These are phyloP conservation scores for Darevskia mixta DNA, from an alignment of 2,797 vertebrate genomes.

Conservation along the genomic window DNA sequence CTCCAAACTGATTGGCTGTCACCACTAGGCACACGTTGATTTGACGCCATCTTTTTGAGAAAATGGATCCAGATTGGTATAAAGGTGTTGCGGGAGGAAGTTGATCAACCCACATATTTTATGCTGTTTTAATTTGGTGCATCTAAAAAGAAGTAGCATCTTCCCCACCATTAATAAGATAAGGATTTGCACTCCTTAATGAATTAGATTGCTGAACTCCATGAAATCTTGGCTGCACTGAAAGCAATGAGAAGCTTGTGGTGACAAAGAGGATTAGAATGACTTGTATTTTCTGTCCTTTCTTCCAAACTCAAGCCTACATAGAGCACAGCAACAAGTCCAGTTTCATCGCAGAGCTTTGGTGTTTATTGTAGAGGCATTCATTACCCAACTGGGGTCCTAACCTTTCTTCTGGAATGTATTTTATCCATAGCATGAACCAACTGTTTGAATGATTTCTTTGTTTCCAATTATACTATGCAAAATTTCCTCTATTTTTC, in stretches of 20 bases:
- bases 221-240: background rate
- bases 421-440: slow-evolving; percentile 46
- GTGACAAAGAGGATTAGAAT: slow-evolving; percentile 24
- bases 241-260: background rate
- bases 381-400: slow-evolving; percentile 44
- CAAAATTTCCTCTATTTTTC: slow-evolving; percentile 50
- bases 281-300: slow-evolving; percentile 10
- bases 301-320: slow-evolving; percentile 8
- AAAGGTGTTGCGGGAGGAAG: background rate
- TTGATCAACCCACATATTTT: background rate
- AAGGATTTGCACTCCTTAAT: background rate
- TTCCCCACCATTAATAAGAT: background rate
- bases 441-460: slow-evolving; percentile 62
- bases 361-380: slow-evolving; percentile 19
- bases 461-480: slow-evolving; percentile 60
- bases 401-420: slow-evolving; percentile 65
- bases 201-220: background rate
- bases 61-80: slow-evolving; percentile 10
- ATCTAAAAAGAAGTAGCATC: background rate
- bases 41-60: background rate
- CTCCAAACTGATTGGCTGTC: background rate
- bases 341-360: slow-evolving; percentile 20
- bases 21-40: background rate
- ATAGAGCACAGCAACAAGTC: background rate
- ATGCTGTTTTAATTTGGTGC: background rate